Evolutionary conservation across 2,888 invertebrate genomes (phyloP).

Genomic region (Timema podura): DNA sequence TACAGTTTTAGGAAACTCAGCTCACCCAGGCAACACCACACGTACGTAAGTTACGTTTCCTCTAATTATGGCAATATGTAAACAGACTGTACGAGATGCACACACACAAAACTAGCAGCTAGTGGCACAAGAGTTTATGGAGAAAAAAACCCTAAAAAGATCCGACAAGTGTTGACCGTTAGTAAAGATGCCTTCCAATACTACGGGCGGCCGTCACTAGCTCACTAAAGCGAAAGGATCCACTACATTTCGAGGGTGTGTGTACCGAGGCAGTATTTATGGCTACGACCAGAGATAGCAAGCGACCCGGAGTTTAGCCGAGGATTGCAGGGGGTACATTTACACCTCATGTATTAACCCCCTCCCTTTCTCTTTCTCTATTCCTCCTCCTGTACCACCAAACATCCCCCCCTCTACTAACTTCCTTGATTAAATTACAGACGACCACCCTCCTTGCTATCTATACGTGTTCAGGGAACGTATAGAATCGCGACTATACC

Average conservation of each 20-base stretch:
- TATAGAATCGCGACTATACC: neutral
- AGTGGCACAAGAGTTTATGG: too few species aligned
- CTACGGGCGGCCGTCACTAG: too few species aligned
- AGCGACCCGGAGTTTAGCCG: constrained; percentile 11
- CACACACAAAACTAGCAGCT: too few species aligned
- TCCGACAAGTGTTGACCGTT: too few species aligned
- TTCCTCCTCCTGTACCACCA: neutral
- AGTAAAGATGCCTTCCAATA: too few species aligned
- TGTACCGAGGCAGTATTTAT: constrained; percentile 27
- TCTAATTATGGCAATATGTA: too few species aligned
- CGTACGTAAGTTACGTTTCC: too few species aligned
- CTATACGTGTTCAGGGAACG: constrained; percentile 5
- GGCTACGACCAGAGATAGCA: constrained; percentile 25
- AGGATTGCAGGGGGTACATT: constrained; percentile 39
- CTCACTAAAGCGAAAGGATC: neutral
- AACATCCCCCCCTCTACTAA: constrained; percentile 35
- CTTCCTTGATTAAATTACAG: constrained; percentile 53
- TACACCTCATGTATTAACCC: constrained; percentile 46
- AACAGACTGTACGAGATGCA: too few species aligned
- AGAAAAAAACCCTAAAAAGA: too few species aligned
- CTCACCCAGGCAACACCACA: too few species aligned
- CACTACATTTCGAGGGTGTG: constrained; percentile 12
- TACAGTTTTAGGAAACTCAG: too few species aligned
- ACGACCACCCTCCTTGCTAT: constrained; percentile 40
- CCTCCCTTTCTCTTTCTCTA: constrained; percentile 29